A percentile compares a stretch with the other conserved stretches of the same genome.
Conservation (phyloP, 2,797 vertebrate species). For the Agapornis canus region DNA sequence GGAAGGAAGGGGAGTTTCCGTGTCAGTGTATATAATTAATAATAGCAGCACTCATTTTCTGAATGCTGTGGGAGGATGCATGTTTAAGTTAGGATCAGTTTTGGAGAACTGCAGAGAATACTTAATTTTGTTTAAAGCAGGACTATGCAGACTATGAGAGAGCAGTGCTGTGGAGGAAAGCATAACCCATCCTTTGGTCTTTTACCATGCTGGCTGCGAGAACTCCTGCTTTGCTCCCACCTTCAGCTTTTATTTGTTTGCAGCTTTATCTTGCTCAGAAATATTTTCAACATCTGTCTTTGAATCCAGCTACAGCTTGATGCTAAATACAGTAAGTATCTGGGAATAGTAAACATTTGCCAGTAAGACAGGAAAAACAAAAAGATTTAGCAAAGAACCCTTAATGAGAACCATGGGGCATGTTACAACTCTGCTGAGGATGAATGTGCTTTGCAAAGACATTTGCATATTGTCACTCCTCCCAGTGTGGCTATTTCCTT, state of each 20-base stretch:
- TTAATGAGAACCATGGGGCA: conserved; percentile 67
- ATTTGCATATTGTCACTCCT: conserved; percentile 73
- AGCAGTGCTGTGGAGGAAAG: not conserved
- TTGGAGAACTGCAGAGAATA: not conserved
- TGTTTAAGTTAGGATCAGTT: not conserved
- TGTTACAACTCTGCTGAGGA: conserved; percentile 64
- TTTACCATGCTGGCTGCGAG: not conserved
- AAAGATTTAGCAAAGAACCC: conserved; percentile 66
- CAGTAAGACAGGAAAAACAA: conserved; percentile 56
- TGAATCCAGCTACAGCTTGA: conserved; percentile 10
- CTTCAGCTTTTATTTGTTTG: not conserved
- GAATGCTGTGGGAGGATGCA: not conserved
- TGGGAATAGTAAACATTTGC: conserved; percentile 66
- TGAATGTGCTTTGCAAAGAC: conserved; percentile 64
- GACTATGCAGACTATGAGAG: not conserved
- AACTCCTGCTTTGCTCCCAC: not conserved
- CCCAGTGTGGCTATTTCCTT: conserved; percentile 64
- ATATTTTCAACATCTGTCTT: not conserved
- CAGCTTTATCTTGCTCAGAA: not conserved
- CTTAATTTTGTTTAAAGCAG: not conserved
- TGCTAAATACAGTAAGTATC: conserved; percentile 58
- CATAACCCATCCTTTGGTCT: not conserved
- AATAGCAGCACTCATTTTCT: not conserved
- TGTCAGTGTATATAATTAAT: not conserved
- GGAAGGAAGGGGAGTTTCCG: not conserved